Conservation (phyloP, 2,797 vertebrate species). For the Toxotes lorentzi region DNA sequence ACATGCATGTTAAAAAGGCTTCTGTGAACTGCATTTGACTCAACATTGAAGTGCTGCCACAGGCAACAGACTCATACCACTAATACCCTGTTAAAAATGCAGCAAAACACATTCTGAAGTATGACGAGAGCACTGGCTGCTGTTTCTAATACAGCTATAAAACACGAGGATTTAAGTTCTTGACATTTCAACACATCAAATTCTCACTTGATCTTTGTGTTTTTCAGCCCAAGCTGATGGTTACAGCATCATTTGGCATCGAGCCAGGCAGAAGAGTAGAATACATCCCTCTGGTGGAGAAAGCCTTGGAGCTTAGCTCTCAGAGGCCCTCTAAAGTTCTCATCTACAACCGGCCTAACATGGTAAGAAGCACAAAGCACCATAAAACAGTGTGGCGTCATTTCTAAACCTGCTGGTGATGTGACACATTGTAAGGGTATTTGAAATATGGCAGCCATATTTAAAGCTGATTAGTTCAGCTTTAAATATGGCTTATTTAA, state of each 20-base stretch:
- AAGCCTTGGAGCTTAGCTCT: constrained; percentile 88
- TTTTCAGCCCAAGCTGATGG: constrained; percentile 92
- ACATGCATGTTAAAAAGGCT: not conserved
- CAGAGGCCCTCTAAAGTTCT: constrained; percentile 91
- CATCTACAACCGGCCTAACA: constrained; percentile 91
- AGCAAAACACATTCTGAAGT: not conserved
- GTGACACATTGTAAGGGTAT: constrained; percentile 19
- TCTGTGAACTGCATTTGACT: constrained; percentile 12
- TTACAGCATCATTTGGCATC: constrained; percentile 95
- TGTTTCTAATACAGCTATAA: not conserved
- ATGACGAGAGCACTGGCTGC: too few relatives aligned
- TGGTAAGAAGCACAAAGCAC: constrained; percentile 84
- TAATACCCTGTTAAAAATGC: constrained; percentile 13
- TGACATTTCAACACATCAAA: constrained; percentile 2
- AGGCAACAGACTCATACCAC: not conserved
- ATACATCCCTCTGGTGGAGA: constrained; percentile 93
- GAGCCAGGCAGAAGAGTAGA: constrained; percentile 93
- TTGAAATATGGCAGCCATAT: not conserved
- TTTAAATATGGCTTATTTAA: too few relatives aligned
- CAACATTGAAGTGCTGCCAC: not conserved
- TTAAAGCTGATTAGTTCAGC: not conserved
- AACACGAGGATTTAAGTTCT: not conserved
- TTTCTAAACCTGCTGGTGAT: constrained; percentile 5
- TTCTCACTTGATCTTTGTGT: not conserved
- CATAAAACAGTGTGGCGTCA: not conserved